Percentiles rank a stretch among this genome's conserved stretches.
These are phyloP conservation scores for Oceanodroma tethys DNA, from an alignment of 2,113 vertebrate species.

Conservation along the genomic window DNA sequence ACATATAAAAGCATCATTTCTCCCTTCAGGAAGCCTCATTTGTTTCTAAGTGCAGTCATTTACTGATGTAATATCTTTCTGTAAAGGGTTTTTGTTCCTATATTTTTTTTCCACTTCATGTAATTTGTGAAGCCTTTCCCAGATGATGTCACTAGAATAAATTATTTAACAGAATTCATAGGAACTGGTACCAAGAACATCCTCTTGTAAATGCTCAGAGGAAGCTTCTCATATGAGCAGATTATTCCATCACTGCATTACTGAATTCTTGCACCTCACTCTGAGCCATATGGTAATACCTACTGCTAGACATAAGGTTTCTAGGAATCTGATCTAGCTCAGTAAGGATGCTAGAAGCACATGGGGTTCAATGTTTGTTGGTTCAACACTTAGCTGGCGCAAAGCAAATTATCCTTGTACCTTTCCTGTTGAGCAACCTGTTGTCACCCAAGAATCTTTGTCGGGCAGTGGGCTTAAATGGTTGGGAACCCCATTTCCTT, in stretches of 20 bases:
- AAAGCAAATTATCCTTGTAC: slow-evolving; percentile 32
- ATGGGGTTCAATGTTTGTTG: slow-evolving; percentile 50
- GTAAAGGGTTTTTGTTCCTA: neutral
- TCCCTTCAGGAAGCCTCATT: neutral
- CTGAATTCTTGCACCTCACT: slow-evolving; percentile 47
- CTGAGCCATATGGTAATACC: slow-evolving; percentile 40
- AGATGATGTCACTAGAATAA: neutral
- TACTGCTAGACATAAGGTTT: slow-evolving; percentile 58
- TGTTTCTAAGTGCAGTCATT: neutral
- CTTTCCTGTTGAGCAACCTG: neutral
- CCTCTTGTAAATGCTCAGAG: neutral
- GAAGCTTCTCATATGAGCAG: neutral
- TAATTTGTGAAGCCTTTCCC: neutral
- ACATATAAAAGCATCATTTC: neutral
- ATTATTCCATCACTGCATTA: slow-evolving; percentile 35
- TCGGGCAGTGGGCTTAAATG: neutral
- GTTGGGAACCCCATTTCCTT: neutral
- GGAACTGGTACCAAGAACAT: neutral
- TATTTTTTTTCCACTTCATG: neutral
- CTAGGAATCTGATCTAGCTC: slow-evolving; percentile 26
- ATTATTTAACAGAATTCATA: neutral
- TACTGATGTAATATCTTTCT: neutral
- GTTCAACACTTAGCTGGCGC: slow-evolving; percentile 4
- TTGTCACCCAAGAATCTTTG: neutral
- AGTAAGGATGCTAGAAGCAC: slow-evolving; percentile 36